Evolutionary conservation across 2,888 invertebrate species (phyloP).

Genomic region (Agrochola circellaris): DNA sequence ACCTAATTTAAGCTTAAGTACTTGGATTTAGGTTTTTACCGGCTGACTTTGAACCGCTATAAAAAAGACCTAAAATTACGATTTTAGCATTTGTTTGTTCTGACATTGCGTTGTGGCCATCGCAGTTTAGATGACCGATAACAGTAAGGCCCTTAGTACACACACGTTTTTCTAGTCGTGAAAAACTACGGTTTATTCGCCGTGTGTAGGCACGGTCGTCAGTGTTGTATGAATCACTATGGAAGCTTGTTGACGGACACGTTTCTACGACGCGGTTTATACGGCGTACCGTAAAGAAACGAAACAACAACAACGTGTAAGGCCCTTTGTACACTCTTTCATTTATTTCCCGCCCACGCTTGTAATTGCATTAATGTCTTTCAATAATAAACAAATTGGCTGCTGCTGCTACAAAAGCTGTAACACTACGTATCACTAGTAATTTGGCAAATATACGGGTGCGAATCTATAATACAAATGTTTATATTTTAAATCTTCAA

Average conservation of each 20-base stretch:
- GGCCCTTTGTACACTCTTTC: neutral
- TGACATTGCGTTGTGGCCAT: slow-evolving; percentile 14
- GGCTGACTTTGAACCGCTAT: neutral
- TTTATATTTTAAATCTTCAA: neutral
- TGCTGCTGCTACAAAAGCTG: neutral
- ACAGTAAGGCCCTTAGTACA: neutral
- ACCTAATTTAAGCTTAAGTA: slow-evolving; percentile 34
- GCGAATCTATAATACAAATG: neutral
- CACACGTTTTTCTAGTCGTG: too few relatives aligned
- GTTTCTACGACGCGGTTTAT: too few relatives aligned
- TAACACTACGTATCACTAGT: neutral
- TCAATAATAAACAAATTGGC: neutral
- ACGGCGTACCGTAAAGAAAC: too few relatives aligned
- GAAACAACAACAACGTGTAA: too few relatives aligned
- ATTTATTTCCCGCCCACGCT: slow-evolving; percentile 20
- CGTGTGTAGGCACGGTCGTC: too few relatives aligned
- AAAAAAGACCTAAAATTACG: neutral
- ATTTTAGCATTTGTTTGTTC: slow-evolving; percentile 18
- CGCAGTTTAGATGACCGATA: slow-evolving; percentile 22
- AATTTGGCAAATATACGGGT: neutral
- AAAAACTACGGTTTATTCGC: too few relatives aligned
- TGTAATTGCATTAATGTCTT: slow-evolving; percentile 11
- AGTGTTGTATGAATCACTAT: too few relatives aligned
- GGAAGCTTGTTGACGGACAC: too few relatives aligned
- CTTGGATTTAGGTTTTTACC: slow-evolving; percentile 22